phyloP scores from a whole-genome alignment of 2,888 invertebrate species.

The Noctua fimbriata region DNA sequence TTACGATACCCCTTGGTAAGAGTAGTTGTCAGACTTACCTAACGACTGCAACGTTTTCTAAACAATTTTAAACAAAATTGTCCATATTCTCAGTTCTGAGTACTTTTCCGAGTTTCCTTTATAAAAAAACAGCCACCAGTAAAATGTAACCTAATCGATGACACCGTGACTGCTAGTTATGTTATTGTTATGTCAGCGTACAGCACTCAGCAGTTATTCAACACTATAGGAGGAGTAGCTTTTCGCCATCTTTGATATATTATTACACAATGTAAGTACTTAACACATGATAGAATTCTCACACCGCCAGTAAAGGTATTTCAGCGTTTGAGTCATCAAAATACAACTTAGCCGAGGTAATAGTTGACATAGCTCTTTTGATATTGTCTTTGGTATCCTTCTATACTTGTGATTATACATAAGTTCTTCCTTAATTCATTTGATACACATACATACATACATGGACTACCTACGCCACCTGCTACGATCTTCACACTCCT shows the following conservation, averaged over 20 bases:
- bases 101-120: not conserved
- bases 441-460: no score
- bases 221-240: slow-evolving; percentile 35
- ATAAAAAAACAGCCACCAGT: not conserved
- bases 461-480: no score
- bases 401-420: not conserved
- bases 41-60: not conserved
- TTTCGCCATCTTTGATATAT: slow-evolving; percentile 39
- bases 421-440: no score
- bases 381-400: not conserved
- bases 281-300: slow-evolving; percentile 43
- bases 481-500: no score
- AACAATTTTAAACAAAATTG: not conserved
- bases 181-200: slow-evolving; percentile 33
- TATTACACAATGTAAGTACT: slow-evolving; percentile 19
- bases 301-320: slow-evolving; percentile 37
- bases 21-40: no score
- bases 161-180: slow-evolving; percentile 7
- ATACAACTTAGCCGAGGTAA: slow-evolving; percentile 10
- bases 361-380: slow-evolving; percentile 19
- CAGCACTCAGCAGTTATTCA: slow-evolving; percentile 11
- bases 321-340: slow-evolving; percentile 49
- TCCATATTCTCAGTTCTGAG: not conserved
- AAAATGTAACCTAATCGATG: slow-evolving; percentile 27
- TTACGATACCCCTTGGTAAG: no score